Conservation (phyloP, 1,140 invertebrate genomes). For the Ostrea denselamellosa region DNA sequence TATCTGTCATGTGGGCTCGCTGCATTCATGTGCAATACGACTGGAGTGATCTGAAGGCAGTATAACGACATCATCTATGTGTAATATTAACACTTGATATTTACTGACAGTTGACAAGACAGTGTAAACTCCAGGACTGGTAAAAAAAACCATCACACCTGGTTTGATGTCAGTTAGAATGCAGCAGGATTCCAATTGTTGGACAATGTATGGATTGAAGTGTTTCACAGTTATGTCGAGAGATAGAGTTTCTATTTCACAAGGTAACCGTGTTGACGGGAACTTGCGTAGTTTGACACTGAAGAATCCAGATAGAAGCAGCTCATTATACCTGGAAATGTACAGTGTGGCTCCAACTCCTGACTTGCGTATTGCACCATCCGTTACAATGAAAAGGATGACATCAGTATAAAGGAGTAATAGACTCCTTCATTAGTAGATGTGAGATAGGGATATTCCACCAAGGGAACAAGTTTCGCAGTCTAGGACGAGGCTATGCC, state of each 20-base stretch:
- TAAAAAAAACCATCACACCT: no score
- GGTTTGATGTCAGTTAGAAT: no score
- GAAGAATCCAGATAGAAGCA: conserved; percentile 54
- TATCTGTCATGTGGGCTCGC: conserved; percentile 46
- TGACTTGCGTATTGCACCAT: conserved; percentile 55
- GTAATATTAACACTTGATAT: no score
- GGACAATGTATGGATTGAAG: conserved; percentile 58
- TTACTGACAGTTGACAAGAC: no score
- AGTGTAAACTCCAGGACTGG: no score
- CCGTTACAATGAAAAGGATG: conserved; percentile 62
- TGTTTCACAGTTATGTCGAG: conserved; percentile 54
- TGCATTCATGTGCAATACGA: conserved; percentile 35
- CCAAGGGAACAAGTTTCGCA: no score
- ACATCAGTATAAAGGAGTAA: conserved; percentile 47
- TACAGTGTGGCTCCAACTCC: conserved; percentile 58
- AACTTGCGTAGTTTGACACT: conserved; percentile 53
- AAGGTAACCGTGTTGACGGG: conserved; percentile 54
- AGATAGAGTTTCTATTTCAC: conserved; percentile 57
- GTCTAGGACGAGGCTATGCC: no score
- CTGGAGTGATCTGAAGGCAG: neutral
- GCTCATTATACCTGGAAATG: conserved; percentile 40
- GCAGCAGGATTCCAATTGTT: conserved; percentile 44
- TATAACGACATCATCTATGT: no score
- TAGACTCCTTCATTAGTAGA: no score
- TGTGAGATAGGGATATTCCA: no score